Base-by-base conservation (phyloP, 2,797 vertebrate species). In the Sitta carolinensis region DNA sequence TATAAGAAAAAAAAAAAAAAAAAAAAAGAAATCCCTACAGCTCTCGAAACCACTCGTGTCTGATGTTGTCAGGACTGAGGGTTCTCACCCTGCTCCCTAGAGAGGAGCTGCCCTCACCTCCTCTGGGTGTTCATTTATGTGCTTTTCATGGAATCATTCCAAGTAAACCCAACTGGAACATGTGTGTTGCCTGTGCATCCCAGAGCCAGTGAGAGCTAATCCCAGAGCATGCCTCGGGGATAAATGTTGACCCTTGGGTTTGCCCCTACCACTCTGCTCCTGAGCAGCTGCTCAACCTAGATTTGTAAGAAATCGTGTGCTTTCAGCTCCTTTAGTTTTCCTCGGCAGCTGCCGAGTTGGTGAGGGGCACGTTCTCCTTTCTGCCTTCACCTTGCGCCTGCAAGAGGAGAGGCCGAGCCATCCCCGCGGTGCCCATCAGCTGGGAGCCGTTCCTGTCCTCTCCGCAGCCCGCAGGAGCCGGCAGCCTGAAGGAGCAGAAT, bases 51-150 rank as follows among this genome's bases (percentile, higher is more conserved):
- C 9, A 3, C n/a, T 47, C 12, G 7, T 67, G 30, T 69, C 27
- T 87, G 0, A 6, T 0, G 0, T 6, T 32, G 11, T 62, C 34
- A 45, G 58, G 66, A 26, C 34, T 21, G 36, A 32, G 29, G 0
- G 0, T 76, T 58, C 43, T 59, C 4, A 1, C 34, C 15, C 17
- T 12, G 1, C 13, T 77, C 4, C 40, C 27, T 20, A 13, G 64
- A 16, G 22, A 40, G 32, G 85, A 90, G 57, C 32, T 52, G 3
- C 26, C 29, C 11, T 62, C 16, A 16, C 38, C n/a, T 38, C 34
- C 36, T 50, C 16, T 3, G 29, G 23, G 22, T 1, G 1, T 59
- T 84, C 27, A 2, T 20, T 5, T 14, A 11, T 27, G 55, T 59
- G 72, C 57, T 48, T 25, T 51, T 13, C 7, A 9, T 17, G 27